Percentiles rank a stretch among this genome's conserved stretches.
Conservation (phyloP, 1,140 invertebrate species). For the Euborellia annulipes region DNA sequence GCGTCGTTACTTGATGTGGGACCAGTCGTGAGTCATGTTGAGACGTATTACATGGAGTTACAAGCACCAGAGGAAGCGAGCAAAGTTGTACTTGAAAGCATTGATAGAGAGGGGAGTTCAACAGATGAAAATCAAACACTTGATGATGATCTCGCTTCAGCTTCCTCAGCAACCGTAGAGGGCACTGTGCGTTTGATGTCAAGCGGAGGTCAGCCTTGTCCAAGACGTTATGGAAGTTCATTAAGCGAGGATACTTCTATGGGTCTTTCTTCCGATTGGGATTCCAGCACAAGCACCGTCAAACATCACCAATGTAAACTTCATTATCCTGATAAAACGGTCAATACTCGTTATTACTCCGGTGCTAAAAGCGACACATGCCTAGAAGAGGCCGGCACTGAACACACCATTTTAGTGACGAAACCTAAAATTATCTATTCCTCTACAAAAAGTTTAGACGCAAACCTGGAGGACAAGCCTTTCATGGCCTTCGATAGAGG, state of each 20-base stretch:
- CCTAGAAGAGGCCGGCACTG: conserved; percentile 2
- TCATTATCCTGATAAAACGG: not conserved
- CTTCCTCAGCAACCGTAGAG: conserved; percentile 36
- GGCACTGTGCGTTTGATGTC: conserved; percentile 60
- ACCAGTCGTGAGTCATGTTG: conserved; percentile 57
- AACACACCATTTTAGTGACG: no score
- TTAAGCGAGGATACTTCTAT: conserved; percentile 11
- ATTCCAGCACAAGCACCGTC: conserved; percentile 6
- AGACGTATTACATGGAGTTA: conserved; percentile 65
- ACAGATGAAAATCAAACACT: conserved; percentile 29
- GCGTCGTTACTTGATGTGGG: conserved; percentile 44
- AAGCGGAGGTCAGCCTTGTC: conserved; percentile 27
- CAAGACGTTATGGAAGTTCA: conserved; percentile 6
- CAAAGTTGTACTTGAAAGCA: conserved; percentile 38
- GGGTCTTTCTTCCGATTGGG: conserved; percentile 5
- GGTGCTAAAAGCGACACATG: conserved; percentile 40
- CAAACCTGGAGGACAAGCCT: no score
- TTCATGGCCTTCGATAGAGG: no score
- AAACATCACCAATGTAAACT: not conserved
- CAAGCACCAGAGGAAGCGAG: conserved; percentile 46
- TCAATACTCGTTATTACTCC: conserved; percentile 19
- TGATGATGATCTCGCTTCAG: conserved; percentile 32
- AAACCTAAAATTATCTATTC: conserved; percentile 14
- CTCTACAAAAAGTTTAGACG: conserved; percentile 17
- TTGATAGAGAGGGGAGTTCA: conserved; percentile 11